Evolutionary conservation across 2,113 vertebrate species (phyloP), one percentile per base, ranked within the genome.

Genomic region (Phocoena phocoena): DNA sequence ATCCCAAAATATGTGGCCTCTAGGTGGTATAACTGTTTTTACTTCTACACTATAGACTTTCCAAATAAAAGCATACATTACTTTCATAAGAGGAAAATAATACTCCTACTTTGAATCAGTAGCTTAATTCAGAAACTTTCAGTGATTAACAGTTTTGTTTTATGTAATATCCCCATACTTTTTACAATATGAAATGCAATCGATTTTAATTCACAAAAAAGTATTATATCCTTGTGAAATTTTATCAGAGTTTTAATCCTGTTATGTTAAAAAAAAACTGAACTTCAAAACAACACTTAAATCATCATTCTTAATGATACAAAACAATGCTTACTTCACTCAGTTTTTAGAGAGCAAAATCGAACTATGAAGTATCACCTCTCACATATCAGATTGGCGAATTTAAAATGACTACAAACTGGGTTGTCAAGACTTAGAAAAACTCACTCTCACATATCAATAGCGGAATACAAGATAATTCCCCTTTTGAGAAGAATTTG

Each of bases 391-490:
- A 36, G 20, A 65, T 9, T 55, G 47, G 47, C 5, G 77, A 79
- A 62, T 77, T 71, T 89, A 65, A 92, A 96, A 67, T 65, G 20
- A 80, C 60, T 44, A 79, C 33, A 68, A 90, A 65, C 5, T 58
- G 8, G 6, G 25, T 65, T 65, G 23, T 70, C 20, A 65, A 73
- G 38, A 58, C 38, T 50, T 85, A 73, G 33, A 84, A 92, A 84
- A 87, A 83, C n/a, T 15, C 13, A 70, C 60, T 70, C 2, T 73
- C 14, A 28, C 77, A 38, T 50, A 53, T 50, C 71, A 94, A 20
- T 36, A 18, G 6, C 23, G 6, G 62, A 93, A 85, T 36, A 96
- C 6, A 93, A 93, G 86, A 88, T 88, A 95, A 93, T 89, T 83
- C 7, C 28, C 53, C 55, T 41, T 63, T 26, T 68, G 41, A 93